phyloP scores from a whole-genome alignment of 2,888 invertebrate species.

The Sphinx pinastri region DNA sequence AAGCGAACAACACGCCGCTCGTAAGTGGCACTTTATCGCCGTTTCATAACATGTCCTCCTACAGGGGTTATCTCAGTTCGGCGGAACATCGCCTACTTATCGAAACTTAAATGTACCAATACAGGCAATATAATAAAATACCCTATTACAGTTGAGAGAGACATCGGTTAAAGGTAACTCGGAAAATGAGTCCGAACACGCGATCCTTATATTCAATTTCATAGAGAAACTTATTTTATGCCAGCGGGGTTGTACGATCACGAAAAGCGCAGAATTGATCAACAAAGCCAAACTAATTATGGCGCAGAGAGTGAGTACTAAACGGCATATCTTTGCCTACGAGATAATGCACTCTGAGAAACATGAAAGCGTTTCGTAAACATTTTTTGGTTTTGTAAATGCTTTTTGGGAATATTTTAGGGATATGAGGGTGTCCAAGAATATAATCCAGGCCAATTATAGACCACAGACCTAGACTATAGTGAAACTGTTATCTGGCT shows the following conservation, averaged over 20 bases:
- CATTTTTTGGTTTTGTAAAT: background rate
- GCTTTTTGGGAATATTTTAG: too few species aligned
- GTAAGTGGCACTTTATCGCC: constrained; percentile 51
- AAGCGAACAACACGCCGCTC: constrained; percentile 38
- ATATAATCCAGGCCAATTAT: too few species aligned
- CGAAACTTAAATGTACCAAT: constrained; percentile 58
- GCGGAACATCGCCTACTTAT: constrained; percentile 59
- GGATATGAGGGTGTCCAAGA: too few species aligned
- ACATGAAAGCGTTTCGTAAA: background rate
- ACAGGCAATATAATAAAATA: constrained; percentile 70
- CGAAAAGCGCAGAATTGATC: constrained; percentile 66
- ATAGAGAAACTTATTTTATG: constrained; percentile 76
- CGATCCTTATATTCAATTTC: constrained; percentile 76
- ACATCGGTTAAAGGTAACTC: constrained; percentile 64
- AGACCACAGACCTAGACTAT: too few species aligned
- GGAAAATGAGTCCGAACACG: constrained; percentile 68
- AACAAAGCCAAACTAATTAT: constrained; percentile 34
- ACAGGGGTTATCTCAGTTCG: constrained; percentile 66
- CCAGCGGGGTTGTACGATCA: constrained; percentile 60
- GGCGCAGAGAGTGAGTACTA: constrained; percentile 24
- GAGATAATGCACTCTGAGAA: constrained; percentile 1
- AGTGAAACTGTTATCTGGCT: too few species aligned
- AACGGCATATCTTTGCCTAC: background rate
- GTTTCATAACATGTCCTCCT: constrained; percentile 60
- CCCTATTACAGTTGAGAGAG: constrained; percentile 69